These are phyloP conservation scores for Litocranius walleri DNA, from an alignment of 2,113 vertebrate species.

Conservation along the genomic window DNA sequence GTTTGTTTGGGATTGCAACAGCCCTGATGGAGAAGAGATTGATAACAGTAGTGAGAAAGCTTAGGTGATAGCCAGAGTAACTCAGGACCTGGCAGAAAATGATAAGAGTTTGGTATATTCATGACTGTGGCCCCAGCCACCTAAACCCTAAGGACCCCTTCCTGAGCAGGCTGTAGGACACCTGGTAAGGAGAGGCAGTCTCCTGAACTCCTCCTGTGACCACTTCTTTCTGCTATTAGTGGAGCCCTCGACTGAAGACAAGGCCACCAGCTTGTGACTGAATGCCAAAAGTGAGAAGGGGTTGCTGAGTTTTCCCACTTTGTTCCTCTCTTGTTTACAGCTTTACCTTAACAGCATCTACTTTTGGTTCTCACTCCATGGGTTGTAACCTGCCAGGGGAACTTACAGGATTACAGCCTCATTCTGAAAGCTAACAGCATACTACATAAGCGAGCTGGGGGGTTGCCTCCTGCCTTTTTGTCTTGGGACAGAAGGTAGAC, in stretches of 20 bases:
- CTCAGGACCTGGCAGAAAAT: neutral
- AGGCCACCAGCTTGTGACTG: neutral
- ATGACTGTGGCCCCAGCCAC: neutral
- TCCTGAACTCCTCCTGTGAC: neutral
- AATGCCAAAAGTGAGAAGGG: neutral
- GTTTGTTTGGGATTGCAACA: neutral
- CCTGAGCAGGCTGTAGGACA: neutral
- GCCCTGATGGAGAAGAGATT: neutral
- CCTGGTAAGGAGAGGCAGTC: neutral
- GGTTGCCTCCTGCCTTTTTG: neutral
- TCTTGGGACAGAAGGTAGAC: neutral
- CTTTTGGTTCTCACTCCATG: neutral
- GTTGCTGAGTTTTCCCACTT: neutral
- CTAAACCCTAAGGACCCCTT: neutral
- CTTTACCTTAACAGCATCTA: neutral
- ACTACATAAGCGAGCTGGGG: neutral
- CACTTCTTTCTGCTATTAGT: neutral
- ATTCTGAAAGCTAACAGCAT: neutral
- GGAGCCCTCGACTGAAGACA: neutral
- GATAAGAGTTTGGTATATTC: neutral
- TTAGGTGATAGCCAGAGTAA: neutral
- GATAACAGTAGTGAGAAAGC: neutral
- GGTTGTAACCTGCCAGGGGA: conserved; percentile 32
- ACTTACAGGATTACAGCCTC: conserved; percentile 17
- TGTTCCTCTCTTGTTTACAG: conserved; percentile 33